These are phyloP conservation scores for Oreochromis aureus DNA, from an alignment of 2,113 vertebrate species.

Conservation along the genomic window DNA sequence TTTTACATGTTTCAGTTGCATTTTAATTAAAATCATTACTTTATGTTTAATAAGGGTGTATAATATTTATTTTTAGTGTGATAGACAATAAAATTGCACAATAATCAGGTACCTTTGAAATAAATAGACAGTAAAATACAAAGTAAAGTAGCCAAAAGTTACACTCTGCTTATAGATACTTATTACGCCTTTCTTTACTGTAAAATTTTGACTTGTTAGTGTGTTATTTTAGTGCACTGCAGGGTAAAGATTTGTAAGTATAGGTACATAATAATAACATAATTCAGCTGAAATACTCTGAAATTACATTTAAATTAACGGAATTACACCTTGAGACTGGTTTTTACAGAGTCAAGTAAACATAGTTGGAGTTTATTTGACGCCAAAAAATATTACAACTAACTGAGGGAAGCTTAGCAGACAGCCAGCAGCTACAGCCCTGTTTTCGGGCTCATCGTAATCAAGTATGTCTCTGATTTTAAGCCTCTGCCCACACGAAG, in stretches of 20 bases:
- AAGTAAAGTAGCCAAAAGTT: neutral
- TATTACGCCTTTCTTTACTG: accelerated
- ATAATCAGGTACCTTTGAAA: neutral
- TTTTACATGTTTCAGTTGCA: neutral
- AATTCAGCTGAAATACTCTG: neutral
- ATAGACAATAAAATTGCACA: accelerated
- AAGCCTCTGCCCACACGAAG: too few species aligned
- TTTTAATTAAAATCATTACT: neutral
- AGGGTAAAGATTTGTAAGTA: too few species aligned
- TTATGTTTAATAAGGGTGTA: neutral
- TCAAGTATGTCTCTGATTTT: neutral
- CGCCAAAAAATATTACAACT: neutral
- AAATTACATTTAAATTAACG: neutral
- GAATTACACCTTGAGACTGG: neutral
- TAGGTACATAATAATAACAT: neutral
- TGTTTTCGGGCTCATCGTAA: accelerated
- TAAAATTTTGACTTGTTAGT: neutral
- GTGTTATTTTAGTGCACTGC: neutral
- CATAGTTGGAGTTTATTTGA: neutral
- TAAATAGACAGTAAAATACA: neutral
- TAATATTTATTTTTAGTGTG: accelerated
- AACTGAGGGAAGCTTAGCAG: neutral
- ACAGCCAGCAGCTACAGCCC: neutral
- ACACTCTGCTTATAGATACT: neutral
- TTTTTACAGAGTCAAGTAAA: neutral